A percentile compares a stretch with the other conserved stretches of the same genome.
phyloP scores from a whole-genome alignment of 1,140 invertebrate genomes.

The Sarcophaga peregrina region DNA sequence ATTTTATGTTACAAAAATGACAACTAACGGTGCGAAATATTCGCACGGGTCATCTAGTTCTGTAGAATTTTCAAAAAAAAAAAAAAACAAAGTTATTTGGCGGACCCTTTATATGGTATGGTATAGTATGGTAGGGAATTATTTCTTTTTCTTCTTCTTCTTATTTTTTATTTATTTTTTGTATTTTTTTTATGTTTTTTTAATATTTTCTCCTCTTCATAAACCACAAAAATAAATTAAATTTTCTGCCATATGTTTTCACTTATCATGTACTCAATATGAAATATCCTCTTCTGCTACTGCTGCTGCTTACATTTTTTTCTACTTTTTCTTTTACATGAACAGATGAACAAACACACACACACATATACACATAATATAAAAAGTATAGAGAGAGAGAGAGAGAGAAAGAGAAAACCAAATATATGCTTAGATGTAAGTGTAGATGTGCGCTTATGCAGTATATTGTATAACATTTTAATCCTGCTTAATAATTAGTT shows the following conservation, averaged over 20 bases:
- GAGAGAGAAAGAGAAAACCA: no score
- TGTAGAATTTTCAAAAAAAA: no score
- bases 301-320: background rate
- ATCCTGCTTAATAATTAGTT: conserved; percentile 27
- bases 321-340: background rate
- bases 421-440: background rate
- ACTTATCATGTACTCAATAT: conserved; percentile 24
- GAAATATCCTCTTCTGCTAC: background rate
- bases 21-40: no score
- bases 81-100: no score
- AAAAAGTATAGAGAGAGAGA: no score
- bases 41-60: no score
- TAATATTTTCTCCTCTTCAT: background rate
- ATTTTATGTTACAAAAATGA: no score
- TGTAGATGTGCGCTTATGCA: background rate
- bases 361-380: no score
- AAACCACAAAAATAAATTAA: conserved; percentile 25
- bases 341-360: background rate
- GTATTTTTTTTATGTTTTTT: background rate
- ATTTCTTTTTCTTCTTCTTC: background rate
- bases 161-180: background rate
- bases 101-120: no score
- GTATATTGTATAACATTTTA: conserved; percentile 27
- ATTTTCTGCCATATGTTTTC: conserved; percentile 18
- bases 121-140: background rate